A percentile compares a stretch with the other conserved stretches of the same genome.
phyloP scores from a whole-genome alignment of 2,797 vertebrate species.

The Florisuga fusca region DNA sequence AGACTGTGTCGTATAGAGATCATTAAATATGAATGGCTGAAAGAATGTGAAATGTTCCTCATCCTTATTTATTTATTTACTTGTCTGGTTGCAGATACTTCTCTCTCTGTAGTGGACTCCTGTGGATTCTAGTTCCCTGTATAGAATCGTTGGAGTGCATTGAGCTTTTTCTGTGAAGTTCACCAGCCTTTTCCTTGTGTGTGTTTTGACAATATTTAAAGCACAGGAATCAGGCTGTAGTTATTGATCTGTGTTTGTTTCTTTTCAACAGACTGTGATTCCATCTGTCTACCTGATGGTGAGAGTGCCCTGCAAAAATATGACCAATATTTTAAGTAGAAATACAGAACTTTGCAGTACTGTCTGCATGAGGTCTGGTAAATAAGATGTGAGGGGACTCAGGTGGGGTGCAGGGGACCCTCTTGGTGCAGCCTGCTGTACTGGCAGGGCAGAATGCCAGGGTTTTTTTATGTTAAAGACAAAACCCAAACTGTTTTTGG shows the following conservation, averaged over 20 bases:
- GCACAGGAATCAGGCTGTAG: conserved; percentile 29
- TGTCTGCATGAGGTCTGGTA: neutral
- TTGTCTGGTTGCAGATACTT: conserved; percentile 39
- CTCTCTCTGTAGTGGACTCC: conserved; percentile 41
- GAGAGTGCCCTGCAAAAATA: conserved; percentile 37
- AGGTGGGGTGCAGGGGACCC: neutral
- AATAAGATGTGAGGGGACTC: neutral
- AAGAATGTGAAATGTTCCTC: neutral
- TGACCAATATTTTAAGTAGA: conserved; percentile 19
- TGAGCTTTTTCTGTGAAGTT: conserved; percentile 24
- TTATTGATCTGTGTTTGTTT: conserved; percentile 52
- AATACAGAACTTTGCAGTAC: neutral
- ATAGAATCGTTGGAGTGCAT: conserved; percentile 17
- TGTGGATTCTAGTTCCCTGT: neutral
- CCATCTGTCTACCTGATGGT: conserved; percentile 69
- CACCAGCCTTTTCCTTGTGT: conserved; percentile 37
- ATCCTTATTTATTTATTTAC: conserved; percentile 52
- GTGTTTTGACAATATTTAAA: conserved; percentile 61
- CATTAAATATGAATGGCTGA: conserved; percentile 57
- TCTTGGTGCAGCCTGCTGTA: neutral
- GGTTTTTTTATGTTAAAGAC: neutral
- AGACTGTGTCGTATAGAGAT: neutral
- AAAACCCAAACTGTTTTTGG: neutral
- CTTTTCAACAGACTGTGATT: conserved; percentile 56
- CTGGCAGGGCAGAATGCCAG: neutral